Evolutionary conservation across 2,797 vertebrate species (phyloP).

Genomic region (Enteromius fasciolatus): DNA sequence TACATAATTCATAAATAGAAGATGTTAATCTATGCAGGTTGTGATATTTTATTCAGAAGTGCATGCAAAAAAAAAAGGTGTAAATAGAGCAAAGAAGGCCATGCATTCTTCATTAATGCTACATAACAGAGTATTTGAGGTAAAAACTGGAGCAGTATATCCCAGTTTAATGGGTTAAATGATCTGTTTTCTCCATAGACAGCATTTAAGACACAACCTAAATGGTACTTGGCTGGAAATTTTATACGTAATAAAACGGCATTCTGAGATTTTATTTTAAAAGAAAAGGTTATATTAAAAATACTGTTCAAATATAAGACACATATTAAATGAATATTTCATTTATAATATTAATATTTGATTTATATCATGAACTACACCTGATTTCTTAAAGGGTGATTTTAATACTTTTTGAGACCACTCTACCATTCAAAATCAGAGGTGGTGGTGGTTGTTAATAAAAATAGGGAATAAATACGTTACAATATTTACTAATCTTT

Average conservation of each 20-base stretch:
- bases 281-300: not conserved
- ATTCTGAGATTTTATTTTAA: not conserved
- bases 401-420: not conserved
- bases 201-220: not conserved
- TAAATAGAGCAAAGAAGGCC: slow-evolving; percentile 2
- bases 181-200: slow-evolving; percentile 61
- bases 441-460: not conserved
- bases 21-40: slow-evolving; percentile 35
- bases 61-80: not conserved
- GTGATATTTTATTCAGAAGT: slow-evolving; percentile 31
- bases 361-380: not conserved
- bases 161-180: slow-evolving; percentile 64
- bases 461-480: not conserved
- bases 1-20: slow-evolving; percentile 42
- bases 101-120: slow-evolving; percentile 57
- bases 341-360: not conserved
- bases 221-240: not conserved
- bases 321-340: not conserved
- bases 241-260: not conserved
- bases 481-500: not conserved
- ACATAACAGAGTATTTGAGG: slow-evolving; percentile 59
- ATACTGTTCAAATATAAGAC: not conserved
- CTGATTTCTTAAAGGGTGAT: not conserved
- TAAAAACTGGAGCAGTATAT: slow-evolving; percentile 57
- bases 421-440: not conserved